Evolutionary conservation across 2,888 invertebrate genomes (phyloP), one percentile per base, ranked within the genome.

Genomic region (Diogma glabrata): DNA sequence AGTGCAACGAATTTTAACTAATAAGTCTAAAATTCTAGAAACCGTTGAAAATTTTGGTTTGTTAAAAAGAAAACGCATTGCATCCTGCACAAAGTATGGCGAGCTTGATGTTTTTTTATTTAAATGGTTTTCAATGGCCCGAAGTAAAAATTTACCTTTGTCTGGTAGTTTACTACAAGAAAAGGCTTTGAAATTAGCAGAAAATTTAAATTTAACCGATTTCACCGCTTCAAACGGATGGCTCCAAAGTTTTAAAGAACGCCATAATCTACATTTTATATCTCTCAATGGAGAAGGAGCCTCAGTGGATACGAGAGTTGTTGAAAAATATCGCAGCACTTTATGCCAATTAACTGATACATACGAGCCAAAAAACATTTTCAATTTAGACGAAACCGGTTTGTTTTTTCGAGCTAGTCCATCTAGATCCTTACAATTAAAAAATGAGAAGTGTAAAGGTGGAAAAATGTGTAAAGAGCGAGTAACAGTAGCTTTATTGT

Each of bases 391-490:
- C 9, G 36, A 36, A 36, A 36, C 36, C 5, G 36, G 36, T 36
- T 36, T 36, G 17, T 9, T 36, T 36, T 36, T 14, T 36, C 36
- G 14, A 36, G n/a, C n/a, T n/a, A n/a, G n/a, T n/a, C n/a, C n/a
- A n/a, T n/a, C n/a, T n/a, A 16, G 17, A 40, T 19, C 17, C 17
- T 12, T 40, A 19, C 3, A 40, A 8, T 8, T 40, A 2, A 40
- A 40, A 40, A 40, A 19, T 40, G 40, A 19, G 20, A 40, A 40
- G 40, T 40, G 40, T 12, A 40, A 40, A 40, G 40, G 8, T 12
- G 38, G 12, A 12, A 3, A 14, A 36, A 14, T 14, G 14, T 14
- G 14, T 33, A 14, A 7, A 14, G n/a, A 4, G 6, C 14, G 14
- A 14, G 12, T 14, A 14, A 14, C 33, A 33, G 9, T 28, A 28